phyloP scores from a whole-genome alignment of 2,797 vertebrate genomes.

The Geotrypetes seraphini region DNA sequence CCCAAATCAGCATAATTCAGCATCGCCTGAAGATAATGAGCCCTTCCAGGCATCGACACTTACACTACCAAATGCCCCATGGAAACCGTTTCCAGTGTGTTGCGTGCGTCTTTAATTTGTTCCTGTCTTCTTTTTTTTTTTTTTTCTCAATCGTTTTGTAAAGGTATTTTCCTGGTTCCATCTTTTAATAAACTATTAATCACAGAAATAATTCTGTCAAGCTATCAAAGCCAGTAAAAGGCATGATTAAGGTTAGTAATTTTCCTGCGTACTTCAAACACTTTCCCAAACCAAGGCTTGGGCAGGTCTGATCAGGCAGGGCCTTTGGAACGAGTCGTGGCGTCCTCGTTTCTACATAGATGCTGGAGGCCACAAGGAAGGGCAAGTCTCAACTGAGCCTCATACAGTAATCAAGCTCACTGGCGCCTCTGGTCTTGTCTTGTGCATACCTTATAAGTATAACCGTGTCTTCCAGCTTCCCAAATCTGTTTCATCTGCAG shows the following conservation, averaged over 20 bases:
- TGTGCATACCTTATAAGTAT: slow-evolving; percentile 90
- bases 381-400: slow-evolving; percentile 84
- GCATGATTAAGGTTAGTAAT: slow-evolving; percentile 61
- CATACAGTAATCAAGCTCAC: slow-evolving; percentile 74
- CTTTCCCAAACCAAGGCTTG: slow-evolving; percentile 53
- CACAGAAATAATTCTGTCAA: slow-evolving; percentile 39
- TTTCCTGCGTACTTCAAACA: slow-evolving; percentile 65
- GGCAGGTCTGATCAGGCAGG: slow-evolving; percentile 81
- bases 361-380: slow-evolving; percentile 80
- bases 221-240: slow-evolving; percentile 49
- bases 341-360: slow-evolving; percentile 71
- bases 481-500: slow-evolving; percentile 69
- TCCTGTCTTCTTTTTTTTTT: too few relatives aligned
- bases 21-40: too few relatives aligned
- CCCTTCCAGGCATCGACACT: too few relatives aligned
- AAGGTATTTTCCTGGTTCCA: slow-evolving; percentile 3
- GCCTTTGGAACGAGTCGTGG: slow-evolving; percentile 58
- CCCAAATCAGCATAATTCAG: too few relatives aligned
- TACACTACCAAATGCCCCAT: too few relatives aligned
- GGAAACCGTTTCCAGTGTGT: too few relatives aligned
- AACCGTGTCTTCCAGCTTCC: slow-evolving; percentile 75
- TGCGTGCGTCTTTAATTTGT: too few relatives aligned
- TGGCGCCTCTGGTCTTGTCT: slow-evolving; percentile 99
- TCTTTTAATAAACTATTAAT: slow-evolving; percentile 25
- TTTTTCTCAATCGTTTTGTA: too few relatives aligned